These are phyloP conservation scores for Noctuana brunneofusca DNA, from an alignment of 2,888 invertebrate species.

Conservation along the genomic window DNA sequence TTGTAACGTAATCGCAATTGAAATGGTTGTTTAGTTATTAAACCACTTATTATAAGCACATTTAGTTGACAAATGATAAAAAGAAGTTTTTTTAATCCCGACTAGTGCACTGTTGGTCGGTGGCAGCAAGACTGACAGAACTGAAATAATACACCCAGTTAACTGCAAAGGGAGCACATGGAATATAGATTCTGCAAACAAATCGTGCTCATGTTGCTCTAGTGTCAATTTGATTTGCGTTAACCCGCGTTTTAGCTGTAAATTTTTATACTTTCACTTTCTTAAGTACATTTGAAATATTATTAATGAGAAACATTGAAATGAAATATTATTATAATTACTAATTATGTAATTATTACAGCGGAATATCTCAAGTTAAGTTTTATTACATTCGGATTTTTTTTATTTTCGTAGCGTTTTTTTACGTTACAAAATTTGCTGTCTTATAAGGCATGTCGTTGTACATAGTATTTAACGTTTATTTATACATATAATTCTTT, in stretches of 20 bases:
- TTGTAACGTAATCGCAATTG: not conserved
- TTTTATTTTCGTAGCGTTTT: no score
- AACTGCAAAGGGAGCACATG: slow-evolving; percentile 64
- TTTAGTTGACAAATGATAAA: not conserved
- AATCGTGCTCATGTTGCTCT: slow-evolving; percentile 54
- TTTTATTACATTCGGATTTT: no score
- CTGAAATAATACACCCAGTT: slow-evolving; percentile 59
- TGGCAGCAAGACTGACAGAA: slow-evolving; percentile 60
- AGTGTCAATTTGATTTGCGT: slow-evolving; percentile 74
- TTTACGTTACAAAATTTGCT: no score
- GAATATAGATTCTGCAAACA: slow-evolving; percentile 73
- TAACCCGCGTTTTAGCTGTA: slow-evolving; percentile 34
- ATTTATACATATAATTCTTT: no score
- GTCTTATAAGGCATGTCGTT: no score
- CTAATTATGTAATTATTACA: no score
- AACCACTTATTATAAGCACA: slow-evolving; percentile 7
- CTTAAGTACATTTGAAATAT: not conserved
- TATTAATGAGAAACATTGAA: no score
- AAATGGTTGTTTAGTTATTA: not conserved
- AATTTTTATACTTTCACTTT: slow-evolving; percentile 22
- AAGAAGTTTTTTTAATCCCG: slow-evolving; percentile 17
- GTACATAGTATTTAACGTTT: no score
- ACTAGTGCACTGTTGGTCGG: slow-evolving; percentile 54
- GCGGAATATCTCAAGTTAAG: no score
- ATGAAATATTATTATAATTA: not conserved